Evolutionary conservation across 92 coral and sea anemone genomes (phyloP).

Genomic region (Plumapathes pennacea): DNA sequence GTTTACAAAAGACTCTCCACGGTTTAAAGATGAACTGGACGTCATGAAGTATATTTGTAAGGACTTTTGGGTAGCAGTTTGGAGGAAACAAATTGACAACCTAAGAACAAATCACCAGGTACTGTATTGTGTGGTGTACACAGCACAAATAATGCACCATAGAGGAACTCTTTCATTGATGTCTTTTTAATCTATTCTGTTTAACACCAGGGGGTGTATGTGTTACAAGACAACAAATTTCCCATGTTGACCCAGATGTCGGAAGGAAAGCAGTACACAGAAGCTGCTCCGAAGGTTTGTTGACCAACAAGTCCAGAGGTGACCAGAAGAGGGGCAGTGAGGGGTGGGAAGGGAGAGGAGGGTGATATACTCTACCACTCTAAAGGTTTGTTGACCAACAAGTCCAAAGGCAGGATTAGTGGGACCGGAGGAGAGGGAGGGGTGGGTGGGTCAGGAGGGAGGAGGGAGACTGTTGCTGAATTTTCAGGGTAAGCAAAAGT

Average conservation of each 20-base stretch:
- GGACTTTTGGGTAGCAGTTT: slow-evolving; percentile 96
- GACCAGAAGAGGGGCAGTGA: too few relatives aligned
- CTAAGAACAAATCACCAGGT: slow-evolving; percentile 98
- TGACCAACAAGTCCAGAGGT: too few relatives aligned
- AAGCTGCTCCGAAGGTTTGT: slow-evolving; percentile 91
- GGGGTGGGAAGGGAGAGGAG: too few relatives aligned
- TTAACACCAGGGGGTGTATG: slow-evolving; percentile 81
- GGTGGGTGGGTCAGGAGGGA: neutral
- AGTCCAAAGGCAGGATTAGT: too few relatives aligned
- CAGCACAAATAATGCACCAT: too few relatives aligned
- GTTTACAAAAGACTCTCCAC: slow-evolving; percentile 93
- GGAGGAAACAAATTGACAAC: slow-evolving; percentile 92
- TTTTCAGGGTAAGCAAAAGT: too few relatives aligned
- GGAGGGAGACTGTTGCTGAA: too few relatives aligned
- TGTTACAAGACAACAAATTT: slow-evolving; percentile 90
- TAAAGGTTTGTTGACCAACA: too few relatives aligned
- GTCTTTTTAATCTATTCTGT: neutral
- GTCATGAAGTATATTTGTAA: slow-evolving; percentile 97
- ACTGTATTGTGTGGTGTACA: too few relatives aligned
- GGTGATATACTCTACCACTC: too few relatives aligned
- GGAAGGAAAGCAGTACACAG: slow-evolving; percentile 87
- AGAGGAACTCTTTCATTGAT: too few relatives aligned
- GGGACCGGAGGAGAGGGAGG: too few relatives aligned
- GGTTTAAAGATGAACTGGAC: slow-evolving; percentile 96
- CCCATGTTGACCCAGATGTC: slow-evolving; percentile 91